A percentile compares a stretch with the other conserved stretches of the same genome.
Evolutionary conservation across 2,113 vertebrate genomes (phyloP).

Genomic region (Nycticryphes semicollaris): DNA sequence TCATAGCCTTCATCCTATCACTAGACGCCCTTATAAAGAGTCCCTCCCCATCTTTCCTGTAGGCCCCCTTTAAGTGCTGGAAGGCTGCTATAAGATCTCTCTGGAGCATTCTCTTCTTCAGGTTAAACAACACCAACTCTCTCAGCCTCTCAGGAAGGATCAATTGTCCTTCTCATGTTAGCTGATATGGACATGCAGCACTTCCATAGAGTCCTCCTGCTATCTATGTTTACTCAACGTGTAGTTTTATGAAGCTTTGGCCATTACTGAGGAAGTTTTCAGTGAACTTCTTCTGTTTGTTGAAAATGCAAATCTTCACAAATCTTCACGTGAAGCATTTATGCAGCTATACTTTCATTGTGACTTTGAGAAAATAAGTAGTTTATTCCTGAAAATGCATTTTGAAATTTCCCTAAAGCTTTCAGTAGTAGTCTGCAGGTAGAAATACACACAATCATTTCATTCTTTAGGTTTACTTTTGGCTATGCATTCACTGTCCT

Average conservation of each 20-base stretch:
- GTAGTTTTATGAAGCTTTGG: neutral
- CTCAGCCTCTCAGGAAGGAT: neutral
- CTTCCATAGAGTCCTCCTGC: neutral
- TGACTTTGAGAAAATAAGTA: neutral
- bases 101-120: neutral
- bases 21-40: neutral
- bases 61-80: neutral
- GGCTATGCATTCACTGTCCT: neutral
- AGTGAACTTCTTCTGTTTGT: neutral
- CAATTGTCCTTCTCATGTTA: neutral
- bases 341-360: neutral
- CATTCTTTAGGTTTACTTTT: neutral
- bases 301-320: neutral
- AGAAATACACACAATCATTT: neutral
- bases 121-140: neutral
- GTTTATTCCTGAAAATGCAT: neutral
- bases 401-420: neutral
- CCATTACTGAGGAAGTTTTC: neutral
- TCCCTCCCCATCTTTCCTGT: neutral
- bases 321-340: neutral
- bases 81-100: neutral
- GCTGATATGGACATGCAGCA: neutral
- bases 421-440: neutral
- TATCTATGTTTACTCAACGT: neutral
- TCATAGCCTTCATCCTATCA: accelerated